Percentiles rank a stretch among this genome's conserved stretches.
Conservation (phyloP, 2,888 invertebrate species). For the Chaetogeoica ovagalla region DNA sequence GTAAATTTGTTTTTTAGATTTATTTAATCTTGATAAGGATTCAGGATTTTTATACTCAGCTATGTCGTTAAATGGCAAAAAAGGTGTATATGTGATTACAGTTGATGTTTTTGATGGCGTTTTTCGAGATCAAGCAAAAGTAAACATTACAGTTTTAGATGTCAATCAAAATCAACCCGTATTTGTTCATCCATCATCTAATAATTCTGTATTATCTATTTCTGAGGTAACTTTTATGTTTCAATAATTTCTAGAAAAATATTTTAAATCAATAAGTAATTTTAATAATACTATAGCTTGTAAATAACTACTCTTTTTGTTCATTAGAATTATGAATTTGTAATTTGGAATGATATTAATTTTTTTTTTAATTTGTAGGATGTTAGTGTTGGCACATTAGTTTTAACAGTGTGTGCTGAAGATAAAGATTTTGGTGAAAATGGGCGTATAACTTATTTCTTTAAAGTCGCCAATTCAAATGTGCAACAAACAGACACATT, state of each 20-base stretch:
- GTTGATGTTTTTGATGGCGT: slow-evolving; percentile 81
- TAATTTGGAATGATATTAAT: background rate
- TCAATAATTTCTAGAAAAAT: background rate
- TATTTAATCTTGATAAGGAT: slow-evolving; percentile 74
- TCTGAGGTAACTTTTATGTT: slow-evolving; percentile 69
- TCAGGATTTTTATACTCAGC: slow-evolving; percentile 83
- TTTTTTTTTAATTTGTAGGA: slow-evolving; percentile 63
- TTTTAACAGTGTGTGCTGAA: slow-evolving; percentile 79
- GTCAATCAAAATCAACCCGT: slow-evolving; percentile 82
- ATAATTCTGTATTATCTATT: slow-evolving; percentile 77
- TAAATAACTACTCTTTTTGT: background rate
- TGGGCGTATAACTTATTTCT: slow-evolving; percentile 80
- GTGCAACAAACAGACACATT: slow-evolving; percentile 82
- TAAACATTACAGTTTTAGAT: slow-evolving; percentile 75
- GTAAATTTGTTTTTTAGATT: slow-evolving; percentile 62
- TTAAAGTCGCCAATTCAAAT: slow-evolving; percentile 76
- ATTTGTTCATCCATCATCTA: slow-evolving; percentile 75
- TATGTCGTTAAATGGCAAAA: slow-evolving; percentile 70
- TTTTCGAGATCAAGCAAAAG: slow-evolving; percentile 70
- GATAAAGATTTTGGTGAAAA: slow-evolving; percentile 83
- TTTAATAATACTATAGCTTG: too few species aligned
- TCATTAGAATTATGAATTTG: background rate
- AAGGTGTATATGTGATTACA: slow-evolving; percentile 62
- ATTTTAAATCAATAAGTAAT: background rate
- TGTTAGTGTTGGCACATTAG: slow-evolving; percentile 72